Percentiles rank a stretch among this genome's conserved stretches.
Conservation (phyloP, 2,888 invertebrate species). For the Charanyca ferruginea region DNA sequence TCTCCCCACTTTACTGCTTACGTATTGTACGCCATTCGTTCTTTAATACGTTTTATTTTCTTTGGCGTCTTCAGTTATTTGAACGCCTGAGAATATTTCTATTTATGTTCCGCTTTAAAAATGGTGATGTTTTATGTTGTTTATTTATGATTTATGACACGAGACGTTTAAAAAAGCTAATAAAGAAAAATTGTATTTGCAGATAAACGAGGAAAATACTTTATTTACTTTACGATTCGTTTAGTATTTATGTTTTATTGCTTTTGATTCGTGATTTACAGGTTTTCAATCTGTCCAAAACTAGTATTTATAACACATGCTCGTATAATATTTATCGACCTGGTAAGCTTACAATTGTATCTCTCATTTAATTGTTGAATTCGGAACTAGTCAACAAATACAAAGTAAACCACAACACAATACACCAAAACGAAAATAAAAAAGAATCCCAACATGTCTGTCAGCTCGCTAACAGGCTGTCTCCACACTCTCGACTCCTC, state of each 20-base stretch:
- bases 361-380: neutral
- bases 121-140: conserved; percentile 13
- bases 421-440: neutral
- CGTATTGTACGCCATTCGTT: conserved; percentile 31
- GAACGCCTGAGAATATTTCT: conserved; percentile 12
- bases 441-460: neutral
- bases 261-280: neutral
- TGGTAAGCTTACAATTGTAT: neutral
- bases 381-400: neutral
- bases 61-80: conserved; percentile 31
- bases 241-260: neutral
- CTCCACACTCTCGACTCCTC: conserved; percentile 4
- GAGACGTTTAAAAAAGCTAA: neutral
- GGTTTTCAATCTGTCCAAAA: no score
- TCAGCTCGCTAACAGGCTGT: conserved; percentile 22
- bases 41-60: conserved; percentile 35
- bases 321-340: neutral
- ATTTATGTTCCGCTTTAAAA: conserved; percentile 20
- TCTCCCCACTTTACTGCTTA: conserved; percentile 35
- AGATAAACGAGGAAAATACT: neutral
- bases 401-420: neutral
- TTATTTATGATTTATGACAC: neutral
- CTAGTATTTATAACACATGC: no score
- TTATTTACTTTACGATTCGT: no score
- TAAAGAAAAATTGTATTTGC: neutral